Evolutionary conservation across 2,888 invertebrate species (phyloP).

Genomic region (Lycocerus yunnanus): DNA sequence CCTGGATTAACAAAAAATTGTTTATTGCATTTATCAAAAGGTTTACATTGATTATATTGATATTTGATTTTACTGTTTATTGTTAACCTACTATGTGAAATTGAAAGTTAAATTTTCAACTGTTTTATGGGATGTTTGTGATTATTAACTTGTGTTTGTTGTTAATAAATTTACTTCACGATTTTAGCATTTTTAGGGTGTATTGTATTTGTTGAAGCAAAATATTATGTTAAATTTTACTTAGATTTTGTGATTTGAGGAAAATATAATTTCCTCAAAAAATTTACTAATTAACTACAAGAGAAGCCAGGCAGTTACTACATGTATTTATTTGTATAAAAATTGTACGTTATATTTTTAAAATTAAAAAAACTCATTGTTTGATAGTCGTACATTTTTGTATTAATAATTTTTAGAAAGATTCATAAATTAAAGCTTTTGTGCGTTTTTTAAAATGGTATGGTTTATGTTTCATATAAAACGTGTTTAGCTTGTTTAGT

Average conservation of each 20-base stretch:
- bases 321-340: not conserved
- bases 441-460: not conserved
- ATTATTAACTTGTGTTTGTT: too few species aligned
- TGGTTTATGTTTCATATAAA: constrained; percentile 22
- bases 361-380: not conserved
- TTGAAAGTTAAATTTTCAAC: too few species aligned
- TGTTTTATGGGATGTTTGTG: too few species aligned
- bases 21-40: too few species aligned
- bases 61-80: too few species aligned
- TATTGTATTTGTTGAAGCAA: too few species aligned
- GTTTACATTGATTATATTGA: too few species aligned
- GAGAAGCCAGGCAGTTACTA: not conserved
- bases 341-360: not conserved
- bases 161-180: too few species aligned
- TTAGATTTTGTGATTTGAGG: not conserved
- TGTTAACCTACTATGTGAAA: too few species aligned
- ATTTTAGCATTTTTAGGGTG: too few species aligned
- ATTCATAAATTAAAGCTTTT: not conserved
- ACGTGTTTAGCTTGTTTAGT: constrained; percentile 9
- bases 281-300: not conserved
- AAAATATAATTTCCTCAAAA: not conserved
- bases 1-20: too few species aligned
- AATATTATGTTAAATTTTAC: too few species aligned
- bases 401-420: not conserved
- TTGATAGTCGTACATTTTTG: not conserved